Percentiles rank a stretch among this genome's conserved stretches.
phyloP scores from a whole-genome alignment of 2,888 invertebrate species.

The Apocheima hispidaria region DNA sequence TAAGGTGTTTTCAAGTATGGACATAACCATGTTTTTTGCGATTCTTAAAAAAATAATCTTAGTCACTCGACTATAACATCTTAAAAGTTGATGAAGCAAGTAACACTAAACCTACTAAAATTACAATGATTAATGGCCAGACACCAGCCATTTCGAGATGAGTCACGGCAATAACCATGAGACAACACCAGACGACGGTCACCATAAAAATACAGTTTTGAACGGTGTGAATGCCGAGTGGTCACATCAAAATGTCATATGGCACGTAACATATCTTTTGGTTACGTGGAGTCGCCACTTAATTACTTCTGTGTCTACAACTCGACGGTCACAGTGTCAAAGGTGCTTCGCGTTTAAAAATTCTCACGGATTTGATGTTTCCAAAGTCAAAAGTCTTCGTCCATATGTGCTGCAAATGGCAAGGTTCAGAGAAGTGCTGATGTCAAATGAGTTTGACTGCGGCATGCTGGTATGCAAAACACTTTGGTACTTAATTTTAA shows the following conservation, averaged over 20 bases:
- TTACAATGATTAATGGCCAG: slow-evolving; percentile 46
- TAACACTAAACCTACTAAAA: slow-evolving; percentile 37
- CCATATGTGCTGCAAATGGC: slow-evolving; percentile 36
- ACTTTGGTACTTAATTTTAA: no score
- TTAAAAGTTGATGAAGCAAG: slow-evolving; percentile 38
- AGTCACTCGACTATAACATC: neutral
- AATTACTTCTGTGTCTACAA: slow-evolving; percentile 68
- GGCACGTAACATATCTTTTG: slow-evolving; percentile 46
- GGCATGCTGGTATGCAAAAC: no score
- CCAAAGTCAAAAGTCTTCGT: slow-evolving; percentile 40
- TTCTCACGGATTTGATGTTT: slow-evolving; percentile 61
- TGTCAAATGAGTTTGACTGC: no score
- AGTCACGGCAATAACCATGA: slow-evolving; percentile 60
- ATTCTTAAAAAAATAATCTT: neutral
- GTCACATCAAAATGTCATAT: slow-evolving; percentile 52
- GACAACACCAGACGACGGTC: slow-evolving; percentile 35
- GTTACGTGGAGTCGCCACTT: slow-evolving; percentile 61
- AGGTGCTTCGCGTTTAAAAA: slow-evolving; percentile 59
- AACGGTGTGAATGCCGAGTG: slow-evolving; percentile 66
- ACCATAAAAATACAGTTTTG: slow-evolving; percentile 62
- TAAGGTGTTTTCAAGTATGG: neutral
- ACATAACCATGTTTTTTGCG: neutral
- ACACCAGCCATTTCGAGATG: slow-evolving; percentile 53
- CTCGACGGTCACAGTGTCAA: slow-evolving; percentile 63
- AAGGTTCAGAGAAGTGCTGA: neutral